phyloP scores from a whole-genome alignment of 2,113 vertebrate species.

The Neodontobutis hainanensis region DNA sequence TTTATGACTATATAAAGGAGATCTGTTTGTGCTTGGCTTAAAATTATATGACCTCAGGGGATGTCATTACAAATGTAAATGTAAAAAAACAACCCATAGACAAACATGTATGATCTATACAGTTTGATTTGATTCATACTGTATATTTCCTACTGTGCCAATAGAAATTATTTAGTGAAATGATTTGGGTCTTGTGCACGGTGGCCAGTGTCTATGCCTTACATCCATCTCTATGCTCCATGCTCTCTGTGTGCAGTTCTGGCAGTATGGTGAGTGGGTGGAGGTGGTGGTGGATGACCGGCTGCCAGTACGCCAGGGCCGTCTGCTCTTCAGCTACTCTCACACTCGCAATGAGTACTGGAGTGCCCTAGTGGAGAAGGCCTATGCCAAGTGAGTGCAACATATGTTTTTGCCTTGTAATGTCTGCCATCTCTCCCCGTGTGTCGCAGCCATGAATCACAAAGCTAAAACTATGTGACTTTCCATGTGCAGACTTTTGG shows the following conservation, averaged over 20 bases:
- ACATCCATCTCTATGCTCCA: too few relatives aligned
- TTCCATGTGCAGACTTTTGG: constrained; percentile 73
- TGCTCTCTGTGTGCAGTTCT: constrained; percentile 74
- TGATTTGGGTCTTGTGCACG: background rate
- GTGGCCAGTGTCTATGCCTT: constrained; percentile 12
- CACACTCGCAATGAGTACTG: constrained; percentile 80
- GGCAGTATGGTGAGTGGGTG: constrained; percentile 87
- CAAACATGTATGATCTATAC: too few relatives aligned
- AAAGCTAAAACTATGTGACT: constrained; percentile 5
- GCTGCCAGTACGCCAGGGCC: constrained; percentile 78
- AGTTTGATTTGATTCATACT: too few relatives aligned
- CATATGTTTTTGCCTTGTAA: constrained; percentile 74
- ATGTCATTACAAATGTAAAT: too few relatives aligned
- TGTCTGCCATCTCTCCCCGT: constrained; percentile 59
- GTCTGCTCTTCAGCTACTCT: constrained; percentile 83
- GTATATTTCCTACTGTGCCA: background rate
- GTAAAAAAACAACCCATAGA: too few relatives aligned
- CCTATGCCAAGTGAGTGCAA: constrained; percentile 84
- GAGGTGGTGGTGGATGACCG: constrained; percentile 85
- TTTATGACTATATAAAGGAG: too few relatives aligned
- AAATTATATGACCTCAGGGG: too few relatives aligned
- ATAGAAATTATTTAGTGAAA: background rate
- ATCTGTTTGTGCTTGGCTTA: too few relatives aligned
- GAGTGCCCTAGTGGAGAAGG: constrained; percentile 85
- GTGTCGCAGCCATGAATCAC: background rate